Percentiles rank a stretch among this genome's conserved stretches.
Conservation (phyloP, 2,888 invertebrate genomes). For the Psococerastis gibbosa region DNA sequence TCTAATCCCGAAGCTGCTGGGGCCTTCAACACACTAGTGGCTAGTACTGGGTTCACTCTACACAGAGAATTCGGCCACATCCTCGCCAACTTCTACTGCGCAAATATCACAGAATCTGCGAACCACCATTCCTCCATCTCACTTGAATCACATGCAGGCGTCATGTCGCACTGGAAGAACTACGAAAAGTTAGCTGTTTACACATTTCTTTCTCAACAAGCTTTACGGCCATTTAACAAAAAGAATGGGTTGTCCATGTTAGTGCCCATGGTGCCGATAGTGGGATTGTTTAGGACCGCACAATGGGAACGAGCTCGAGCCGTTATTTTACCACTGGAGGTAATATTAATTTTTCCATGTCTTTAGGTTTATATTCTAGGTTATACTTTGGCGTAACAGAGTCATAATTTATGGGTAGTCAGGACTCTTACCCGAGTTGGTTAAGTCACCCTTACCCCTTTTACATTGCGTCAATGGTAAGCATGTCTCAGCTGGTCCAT, state of each 20-base stretch:
- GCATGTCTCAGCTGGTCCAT: too few species aligned
- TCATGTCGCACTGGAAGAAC: slow-evolving; percentile 23
- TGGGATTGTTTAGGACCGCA: slow-evolving; percentile 20
- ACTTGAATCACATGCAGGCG: slow-evolving; percentile 21
- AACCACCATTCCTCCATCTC: slow-evolving; percentile 18
- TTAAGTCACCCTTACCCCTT: too few species aligned
- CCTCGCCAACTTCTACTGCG: slow-evolving; percentile 20
- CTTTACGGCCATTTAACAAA: slow-evolving; percentile 19
- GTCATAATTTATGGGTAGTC: too few species aligned
- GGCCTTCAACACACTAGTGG: slow-evolving; percentile 20
- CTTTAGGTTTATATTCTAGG: too few species aligned
- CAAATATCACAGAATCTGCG: slow-evolving; percentile 18
- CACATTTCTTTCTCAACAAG: slow-evolving; percentile 21
- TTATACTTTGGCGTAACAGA: too few species aligned
- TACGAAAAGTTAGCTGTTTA: slow-evolving; percentile 21
- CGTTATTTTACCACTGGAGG: slow-evolving; percentile 21
- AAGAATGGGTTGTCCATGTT: slow-evolving; percentile 16
- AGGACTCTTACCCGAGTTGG: too few species aligned
- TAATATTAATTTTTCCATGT: too few species aligned
- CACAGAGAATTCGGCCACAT: slow-evolving; percentile 19
- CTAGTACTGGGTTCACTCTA: slow-evolving; percentile 19
- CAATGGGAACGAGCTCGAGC: slow-evolving; percentile 18
- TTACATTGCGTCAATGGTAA: too few species aligned
- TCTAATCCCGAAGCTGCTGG: slow-evolving; percentile 20
- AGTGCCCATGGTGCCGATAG: slow-evolving; percentile 23